Evolutionary conservation across 1,140 invertebrate genomes (phyloP).

Genomic region (Bombus difficillimus): DNA sequence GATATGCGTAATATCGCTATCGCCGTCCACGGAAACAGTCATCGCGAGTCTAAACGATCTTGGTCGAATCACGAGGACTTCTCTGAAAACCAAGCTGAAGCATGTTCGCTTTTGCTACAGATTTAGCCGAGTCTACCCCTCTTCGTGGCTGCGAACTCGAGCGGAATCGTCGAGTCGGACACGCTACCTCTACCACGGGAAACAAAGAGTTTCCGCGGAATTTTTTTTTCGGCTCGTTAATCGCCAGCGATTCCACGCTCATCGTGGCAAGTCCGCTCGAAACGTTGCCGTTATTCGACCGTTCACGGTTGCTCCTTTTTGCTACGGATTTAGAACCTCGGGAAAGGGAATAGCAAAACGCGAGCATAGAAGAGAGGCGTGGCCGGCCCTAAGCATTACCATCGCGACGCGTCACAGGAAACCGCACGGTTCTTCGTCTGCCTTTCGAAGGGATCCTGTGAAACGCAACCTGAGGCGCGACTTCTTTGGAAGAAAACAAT

Average conservation of each 20-base stretch:
- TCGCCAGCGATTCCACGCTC: slow-evolving; percentile 9
- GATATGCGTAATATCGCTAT: not conserved
- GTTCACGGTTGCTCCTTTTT: slow-evolving; percentile 44
- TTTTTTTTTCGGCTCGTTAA: slow-evolving; percentile 21
- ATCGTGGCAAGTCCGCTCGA: not conserved
- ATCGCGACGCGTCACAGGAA: not conserved
- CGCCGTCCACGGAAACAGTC: not conserved
- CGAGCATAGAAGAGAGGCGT: slow-evolving; percentile 8
- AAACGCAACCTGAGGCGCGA: not conserved
- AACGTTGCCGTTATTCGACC: slow-evolving; percentile 18
- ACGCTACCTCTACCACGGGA: too few relatives aligned
- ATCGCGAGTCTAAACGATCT: not conserved
- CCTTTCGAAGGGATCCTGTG: not conserved
- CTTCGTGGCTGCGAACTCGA: not conserved
- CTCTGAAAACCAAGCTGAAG: not conserved
- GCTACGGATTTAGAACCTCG: slow-evolving; percentile 64
- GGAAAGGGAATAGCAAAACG: slow-evolving; percentile 43
- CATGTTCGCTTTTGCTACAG: not conserved
- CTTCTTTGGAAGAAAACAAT: not conserved
- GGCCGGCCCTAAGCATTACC: slow-evolving; percentile 31
- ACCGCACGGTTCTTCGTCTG: not conserved
- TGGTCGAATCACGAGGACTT: slow-evolving; percentile 7
- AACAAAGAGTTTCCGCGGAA: slow-evolving; percentile 12
- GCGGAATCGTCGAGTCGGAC: not conserved
- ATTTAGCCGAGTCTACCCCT: slow-evolving; percentile 13